These are phyloP conservation scores for Choristoneura rosaceana DNA, from an alignment of 2,888 invertebrate species.

Conservation along the genomic window DNA sequence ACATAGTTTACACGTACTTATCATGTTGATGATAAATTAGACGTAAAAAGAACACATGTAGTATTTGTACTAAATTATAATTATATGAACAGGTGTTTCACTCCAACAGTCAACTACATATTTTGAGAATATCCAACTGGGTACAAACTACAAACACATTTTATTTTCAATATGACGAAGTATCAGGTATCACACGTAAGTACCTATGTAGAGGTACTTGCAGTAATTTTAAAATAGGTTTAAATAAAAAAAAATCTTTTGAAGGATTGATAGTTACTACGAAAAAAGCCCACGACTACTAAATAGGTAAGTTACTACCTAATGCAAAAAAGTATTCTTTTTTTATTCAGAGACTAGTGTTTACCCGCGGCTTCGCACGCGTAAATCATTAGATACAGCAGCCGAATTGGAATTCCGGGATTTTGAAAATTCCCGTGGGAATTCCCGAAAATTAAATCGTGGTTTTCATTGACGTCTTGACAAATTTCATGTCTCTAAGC, in stretches of 20 bases:
- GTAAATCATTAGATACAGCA: no score
- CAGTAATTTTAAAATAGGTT: background rate
- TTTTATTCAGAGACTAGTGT: no score
- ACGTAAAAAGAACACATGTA: constrained; percentile 19
- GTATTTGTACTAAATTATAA: constrained; percentile 34
- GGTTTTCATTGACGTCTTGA: no score
- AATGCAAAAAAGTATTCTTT: no score
- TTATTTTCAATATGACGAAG: constrained; percentile 3
- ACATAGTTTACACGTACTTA: background rate
- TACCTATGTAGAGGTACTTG: background rate
- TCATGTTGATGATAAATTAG: constrained; percentile 27
- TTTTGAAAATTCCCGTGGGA: no score
- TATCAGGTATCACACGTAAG: background rate
- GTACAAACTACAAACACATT: constrained; percentile 5
- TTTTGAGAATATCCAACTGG: constrained; percentile 15
- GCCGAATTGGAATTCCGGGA: no score
- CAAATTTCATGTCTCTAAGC: no score
- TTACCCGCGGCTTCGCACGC: no score
- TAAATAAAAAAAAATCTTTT: background rate
- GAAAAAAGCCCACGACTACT: no score
- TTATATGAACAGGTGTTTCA: constrained; percentile 41
- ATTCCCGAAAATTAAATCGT: no score
- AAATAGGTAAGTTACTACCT: no score
- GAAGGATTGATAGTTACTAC: no score
- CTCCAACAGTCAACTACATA: constrained; percentile 17